Evolutionary conservation across 2,888 invertebrate genomes (phyloP), one percentile per base, ranked within the genome.

Genomic region (Acrobasis consociella): DNA sequence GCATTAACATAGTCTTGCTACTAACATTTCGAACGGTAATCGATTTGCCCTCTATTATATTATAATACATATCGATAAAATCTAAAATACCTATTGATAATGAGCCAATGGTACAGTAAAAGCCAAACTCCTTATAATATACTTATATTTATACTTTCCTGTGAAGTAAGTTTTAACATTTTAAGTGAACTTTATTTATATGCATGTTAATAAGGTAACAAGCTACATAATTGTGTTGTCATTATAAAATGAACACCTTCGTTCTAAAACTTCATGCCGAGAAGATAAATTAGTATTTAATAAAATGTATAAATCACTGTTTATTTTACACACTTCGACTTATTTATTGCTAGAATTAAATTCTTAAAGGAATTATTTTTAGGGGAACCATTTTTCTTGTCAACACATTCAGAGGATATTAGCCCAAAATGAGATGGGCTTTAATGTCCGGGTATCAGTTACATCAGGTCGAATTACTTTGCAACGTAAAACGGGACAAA

Each of bases 401-500:
- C 75, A 74, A 70, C 76, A 69, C 66, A 38, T 62, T 68, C 67
- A 66, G 65, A 67, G 71, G 64, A 72, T 71, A 76, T 76, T 78
- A 75, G 73, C 75, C 68, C 70, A 73, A 68, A 77, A 75, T 72
- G 69, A 78, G 69, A 73, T 75, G 73, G 75, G 74, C 74, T 71
- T 73, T 66, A 72, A 76, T 65, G 75, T 74, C 68, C 63, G 64
- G 71, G 72, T 82, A 80, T 83, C 79, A 72, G 75, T 81, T 81
- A 77, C 80, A 76, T 76, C 76, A 65, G 69, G 72, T 80, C 69
- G 73, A 76, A 78, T 82, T 73, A 71, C 80, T 78, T 75, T 67
- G 77, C 75, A 74, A 79, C 77, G 77, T 76, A 75, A 76, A 78
- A 68, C 78, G 73, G 75, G 75, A 77, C 73, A 73, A 73, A 78